Evolutionary conservation across 2,888 invertebrate genomes (phyloP), one percentile per base, ranked within the genome.

Genomic region (Cheilosia soror): DNA sequence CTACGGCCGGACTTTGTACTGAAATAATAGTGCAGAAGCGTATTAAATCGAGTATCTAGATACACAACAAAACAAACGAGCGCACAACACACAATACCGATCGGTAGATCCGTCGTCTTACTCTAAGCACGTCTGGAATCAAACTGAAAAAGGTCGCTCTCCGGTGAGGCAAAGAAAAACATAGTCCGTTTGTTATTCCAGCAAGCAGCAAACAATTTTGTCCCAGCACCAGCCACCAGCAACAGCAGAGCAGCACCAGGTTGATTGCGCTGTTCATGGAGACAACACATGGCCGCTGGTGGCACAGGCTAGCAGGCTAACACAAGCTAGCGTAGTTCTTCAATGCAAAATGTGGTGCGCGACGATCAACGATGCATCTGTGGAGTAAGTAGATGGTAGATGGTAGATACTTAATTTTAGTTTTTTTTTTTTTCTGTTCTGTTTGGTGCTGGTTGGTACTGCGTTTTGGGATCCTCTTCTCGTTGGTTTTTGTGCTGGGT

Each of bases 111-210:
- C 72, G 62, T 57, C 81, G 85, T 81, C 85, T 81, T 85, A 73
- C 85, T 85, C 81, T 81, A 81, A 85, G 80, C 81, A 81, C 80
- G 85, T 85, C 85, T 85, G 85, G 81, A 85, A 85, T 77, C 72
- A 62, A 81, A 85, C 85, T 85, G 85, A 85, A 81, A 81, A 85
- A 72, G 68, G 76, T 85, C 77, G 85, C 81, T 80, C 85, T 57
- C 66, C 33, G 49, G 40, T 11, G 73, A 79, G 68, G 58, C 58
- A 58, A 84, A 79, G 84, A 71, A 84, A 75, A 79, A 84, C 66
- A 76, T 73, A 25, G 57, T 69, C 47, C 49, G 9, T 58, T 60
- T 58, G 71, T 81, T 63, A 47, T 62, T 37, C 31, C 9, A 53
- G 37, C 37, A 37, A 55, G 65, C 49, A 51, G 20, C 44, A 37